Evolutionary conservation across 2,888 invertebrate species (phyloP), one percentile per base, ranked within the genome.

Genomic region (Spicauda simplicius): DNA sequence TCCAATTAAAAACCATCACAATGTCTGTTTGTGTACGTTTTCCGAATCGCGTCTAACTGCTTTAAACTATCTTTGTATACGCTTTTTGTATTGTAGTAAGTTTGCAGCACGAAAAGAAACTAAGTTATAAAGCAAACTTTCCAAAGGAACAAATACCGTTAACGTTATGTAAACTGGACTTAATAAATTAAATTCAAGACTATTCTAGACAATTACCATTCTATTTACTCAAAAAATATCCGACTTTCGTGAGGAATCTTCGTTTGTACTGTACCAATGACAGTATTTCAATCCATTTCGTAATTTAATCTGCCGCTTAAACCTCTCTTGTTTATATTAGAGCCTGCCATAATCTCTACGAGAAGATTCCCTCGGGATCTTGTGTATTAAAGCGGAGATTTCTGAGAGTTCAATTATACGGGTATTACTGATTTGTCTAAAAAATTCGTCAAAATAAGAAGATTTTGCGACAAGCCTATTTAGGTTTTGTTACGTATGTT

Each of bases 361-460:
- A 64, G 52, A 58, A 48, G 57, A 58, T 41, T 50, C 59, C 18
- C 50, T 37, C n/a, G 53, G 64, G 33, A 56, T 50, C 45, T 58
- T 20, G 33, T n/a, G 45, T 63, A 63, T 57, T 57, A 57, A 20
- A 20, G 18, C 50, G 30, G 50, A 18, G 64, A 64, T 57, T 64
- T 50, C 11, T n/a, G 50, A n/a, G 48, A 18, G 63, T 52, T 64
- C 57, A 64, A 64, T 64, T 64, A 64, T 57, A 30, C 18, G n/a
- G 63, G 48, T 30, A 19, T 56, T 25, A 56, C 48, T 55, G 50
- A 30, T 60, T 48, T 50, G 4, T 18, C 48, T 16, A 48, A 48
- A 45, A 16, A 48, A 16, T 6, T n/a, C 7, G 48, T 48, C 48
- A 48, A 48, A 16, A 16, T 48, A 7, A n/a, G 16, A 41, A 14